phyloP scores from a whole-genome alignment of 2,888 invertebrate genomes.

The Argyra leucocephala region DNA sequence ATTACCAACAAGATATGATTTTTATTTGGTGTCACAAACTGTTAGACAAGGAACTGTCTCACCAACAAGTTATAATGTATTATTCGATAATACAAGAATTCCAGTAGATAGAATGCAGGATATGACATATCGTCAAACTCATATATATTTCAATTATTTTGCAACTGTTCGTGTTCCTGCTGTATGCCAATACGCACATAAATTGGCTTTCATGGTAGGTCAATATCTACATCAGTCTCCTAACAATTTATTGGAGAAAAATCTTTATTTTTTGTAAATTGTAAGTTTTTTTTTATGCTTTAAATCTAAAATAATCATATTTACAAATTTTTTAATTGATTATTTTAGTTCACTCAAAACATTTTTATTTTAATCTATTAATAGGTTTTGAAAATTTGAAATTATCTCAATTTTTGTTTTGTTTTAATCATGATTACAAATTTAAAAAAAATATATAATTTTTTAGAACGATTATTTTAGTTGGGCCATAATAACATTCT shows the following conservation, averaged over 20 bases:
- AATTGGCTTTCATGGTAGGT: constrained; percentile 77
- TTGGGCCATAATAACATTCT: too few species aligned
- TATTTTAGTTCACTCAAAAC: too few species aligned
- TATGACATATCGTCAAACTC: constrained; percentile 78
- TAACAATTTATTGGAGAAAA: constrained; percentile 49
- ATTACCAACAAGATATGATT: constrained; percentile 74
- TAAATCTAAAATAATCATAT: too few species aligned
- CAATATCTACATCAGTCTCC: constrained; percentile 66
- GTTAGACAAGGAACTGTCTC: constrained; percentile 82
- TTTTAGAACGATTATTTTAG: too few species aligned
- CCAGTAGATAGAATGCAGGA: constrained; percentile 67
- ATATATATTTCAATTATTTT: constrained; percentile 88
- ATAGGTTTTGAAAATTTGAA: too few species aligned
- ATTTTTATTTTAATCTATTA: too few species aligned
- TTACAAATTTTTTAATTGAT: too few species aligned
- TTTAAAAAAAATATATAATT: too few species aligned
- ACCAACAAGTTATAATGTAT: constrained; percentile 82
- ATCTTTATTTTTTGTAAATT: constrained; percentile 59
- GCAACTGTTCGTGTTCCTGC: constrained; percentile 79
- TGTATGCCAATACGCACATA: constrained; percentile 91
- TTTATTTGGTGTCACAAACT: constrained; percentile 78
- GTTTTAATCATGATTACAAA: too few species aligned
- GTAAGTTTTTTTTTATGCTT: too few species aligned
- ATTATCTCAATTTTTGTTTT: too few species aligned
- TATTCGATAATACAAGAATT: constrained; percentile 61